Evolutionary conservation across 2,888 invertebrate genomes (phyloP), one percentile per base, ranked within the genome.

Genomic region (Clepsis dumicolana): DNA sequence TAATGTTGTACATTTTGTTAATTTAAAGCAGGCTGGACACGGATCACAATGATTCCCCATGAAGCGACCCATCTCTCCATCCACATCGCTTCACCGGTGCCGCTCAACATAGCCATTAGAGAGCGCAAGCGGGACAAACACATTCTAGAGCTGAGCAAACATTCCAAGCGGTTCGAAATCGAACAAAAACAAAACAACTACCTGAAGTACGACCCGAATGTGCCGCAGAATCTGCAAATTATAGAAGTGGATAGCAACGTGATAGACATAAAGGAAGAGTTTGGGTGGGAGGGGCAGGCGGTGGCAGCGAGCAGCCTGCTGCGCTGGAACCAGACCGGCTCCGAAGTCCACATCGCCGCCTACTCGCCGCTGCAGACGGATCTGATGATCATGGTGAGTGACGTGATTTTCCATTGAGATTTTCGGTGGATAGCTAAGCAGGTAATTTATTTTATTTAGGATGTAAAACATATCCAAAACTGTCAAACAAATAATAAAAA

Each of bases 191-290:
- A 88, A 65, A 80, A 86, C 74, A 87, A 87, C 70, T 91, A 93
- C 72, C 81, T 92, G 72, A 92, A 90, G 77, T 93, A 93, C 75
- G 92, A 93, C 44, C 89, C 90, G 0, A 88, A 83, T 60, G 89
- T 89, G 25, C 93, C 93, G 0, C 90, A 91, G 74, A 93, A 92
- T 69, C 74, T 93, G n/a, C 90, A 89, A 71, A 92, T 93, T 25
- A 80, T 93, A 38, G 90, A 93, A 74, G 86, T 93, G 14, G 89
- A 92, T 71, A 91, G 83, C 71, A 87, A 91, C 54, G 86, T 92
- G 4, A 90, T 91, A 72, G 90, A 92, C 72, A 88, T 91, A 50
- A 90, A 88, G 71, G 92, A 92, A 70, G 81, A 79, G 14, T 82
- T 74, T 50, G 82, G 83, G 1, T 86, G 82, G 78, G 90, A 90